These are phyloP conservation scores for Drosophila ohnishii DNA, from an alignment of 1,140 invertebrate species.

Conservation along the genomic window DNA sequence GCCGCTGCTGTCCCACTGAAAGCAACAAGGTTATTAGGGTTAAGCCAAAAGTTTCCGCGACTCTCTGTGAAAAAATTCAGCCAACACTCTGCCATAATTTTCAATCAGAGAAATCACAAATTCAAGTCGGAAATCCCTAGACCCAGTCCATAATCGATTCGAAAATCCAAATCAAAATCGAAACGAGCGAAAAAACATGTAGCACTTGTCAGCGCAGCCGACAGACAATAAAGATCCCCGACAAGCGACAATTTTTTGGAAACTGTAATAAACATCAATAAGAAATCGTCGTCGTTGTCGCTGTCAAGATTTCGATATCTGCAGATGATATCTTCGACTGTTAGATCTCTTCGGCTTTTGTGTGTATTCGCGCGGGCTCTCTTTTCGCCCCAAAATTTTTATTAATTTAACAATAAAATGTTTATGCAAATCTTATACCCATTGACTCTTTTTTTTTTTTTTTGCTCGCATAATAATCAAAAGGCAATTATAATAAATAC, in stretches of 20 bases:
- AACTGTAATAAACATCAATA: slow-evolving; percentile 76
- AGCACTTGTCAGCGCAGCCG: slow-evolving; percentile 74
- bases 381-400: slow-evolving; percentile 61
- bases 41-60: slow-evolving; percentile 51
- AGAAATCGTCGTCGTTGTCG: slow-evolving; percentile 48
- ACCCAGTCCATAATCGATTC: slow-evolving; percentile 26
- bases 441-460: slow-evolving; percentile 36
- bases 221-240: slow-evolving; percentile 67
- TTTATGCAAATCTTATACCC: slow-evolving; percentile 69
- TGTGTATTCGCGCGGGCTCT: slow-evolving; percentile 33
- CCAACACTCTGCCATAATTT: slow-evolving; percentile 60
- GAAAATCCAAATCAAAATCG: slow-evolving; percentile 40
- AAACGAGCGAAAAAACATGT: slow-evolving; percentile 78
- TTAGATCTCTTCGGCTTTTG: slow-evolving; percentile 18
- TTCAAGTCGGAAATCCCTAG: slow-evolving; percentile 25
- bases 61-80: slow-evolving; percentile 31
- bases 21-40: slow-evolving; percentile 75
- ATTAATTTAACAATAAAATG: slow-evolving; percentile 81
- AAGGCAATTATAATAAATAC: slow-evolving; percentile 73
- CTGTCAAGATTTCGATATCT: slow-evolving; percentile 41
- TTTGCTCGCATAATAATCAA: slow-evolving; percentile 71
- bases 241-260: slow-evolving; percentile 60
- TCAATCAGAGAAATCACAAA: slow-evolving; percentile 51
- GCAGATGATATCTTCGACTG: slow-evolving; percentile 26
- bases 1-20: slow-evolving; percentile 43